phyloP scores from a whole-genome alignment of 1,140 invertebrate genomes.

The Cheumatopsyche charites region DNA sequence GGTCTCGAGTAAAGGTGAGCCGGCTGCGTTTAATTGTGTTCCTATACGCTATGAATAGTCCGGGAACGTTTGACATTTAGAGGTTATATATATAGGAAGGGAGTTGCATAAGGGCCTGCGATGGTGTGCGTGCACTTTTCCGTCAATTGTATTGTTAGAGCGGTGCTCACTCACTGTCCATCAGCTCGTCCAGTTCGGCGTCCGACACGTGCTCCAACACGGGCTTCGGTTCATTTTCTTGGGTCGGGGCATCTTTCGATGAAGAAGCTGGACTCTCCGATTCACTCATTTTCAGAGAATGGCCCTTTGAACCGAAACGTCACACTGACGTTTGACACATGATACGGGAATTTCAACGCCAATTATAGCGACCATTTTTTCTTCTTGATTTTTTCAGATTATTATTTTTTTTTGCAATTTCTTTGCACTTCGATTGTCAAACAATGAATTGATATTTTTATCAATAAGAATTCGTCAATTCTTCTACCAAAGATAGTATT shows the following conservation, averaged over 20 bases:
- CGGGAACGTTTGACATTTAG: constrained; percentile 15
- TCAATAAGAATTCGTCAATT: no score
- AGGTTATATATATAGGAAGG: constrained; percentile 14
- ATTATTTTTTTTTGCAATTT: no score
- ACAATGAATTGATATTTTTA: no score
- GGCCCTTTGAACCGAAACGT: constrained; percentile 11
- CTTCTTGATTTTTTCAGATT: no score
- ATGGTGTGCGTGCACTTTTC: no score
- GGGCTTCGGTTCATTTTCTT: not conserved
- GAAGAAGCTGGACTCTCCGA: no score
- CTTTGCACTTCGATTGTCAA: no score
- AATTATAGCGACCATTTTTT: no score
- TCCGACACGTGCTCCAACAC: not conserved
- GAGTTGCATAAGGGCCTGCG: constrained; percentile 3
- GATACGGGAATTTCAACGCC: not conserved
- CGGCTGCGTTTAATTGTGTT: not conserved
- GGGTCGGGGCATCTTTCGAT: no score
- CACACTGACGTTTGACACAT: not conserved
- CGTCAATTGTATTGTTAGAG: no score
- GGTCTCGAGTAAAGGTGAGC: constrained; percentile 7
- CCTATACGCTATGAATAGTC: constrained; percentile 7
- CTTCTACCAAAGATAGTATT: no score
- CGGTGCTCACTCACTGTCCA: constrained; percentile 17
- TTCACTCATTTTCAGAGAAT: not conserved
- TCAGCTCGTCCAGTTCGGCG: constrained; percentile 27